phyloP scores from a whole-genome alignment of 2,888 invertebrate genomes.

The Rhodophaea formosa region DNA sequence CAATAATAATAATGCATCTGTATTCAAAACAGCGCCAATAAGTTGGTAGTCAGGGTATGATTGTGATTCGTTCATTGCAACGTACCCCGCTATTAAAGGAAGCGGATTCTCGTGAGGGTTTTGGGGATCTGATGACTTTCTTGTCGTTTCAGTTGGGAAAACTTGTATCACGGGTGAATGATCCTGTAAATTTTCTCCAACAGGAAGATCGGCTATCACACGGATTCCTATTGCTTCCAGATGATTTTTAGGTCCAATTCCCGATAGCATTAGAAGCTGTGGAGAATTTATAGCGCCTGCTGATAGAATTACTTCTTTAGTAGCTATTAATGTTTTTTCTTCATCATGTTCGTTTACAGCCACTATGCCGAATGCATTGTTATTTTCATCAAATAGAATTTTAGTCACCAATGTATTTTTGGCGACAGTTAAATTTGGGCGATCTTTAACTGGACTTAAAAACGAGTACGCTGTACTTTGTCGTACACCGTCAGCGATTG shows the following conservation, averaged over 20 bases:
- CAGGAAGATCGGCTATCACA: conserved; percentile 43
- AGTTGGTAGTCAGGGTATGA: conserved; percentile 53
- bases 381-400: conserved; percentile 40
- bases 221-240: conserved; percentile 42
- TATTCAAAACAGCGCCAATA: conserved; percentile 32
- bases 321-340: conserved; percentile 34
- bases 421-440: conserved; percentile 29
- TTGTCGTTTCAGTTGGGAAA: conserved; percentile 30
- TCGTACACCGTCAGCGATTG: conserved; percentile 37
- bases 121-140: conserved; percentile 25
- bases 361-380: conserved; percentile 45
- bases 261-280: conserved; percentile 58
- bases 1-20: background rate
- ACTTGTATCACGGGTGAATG: conserved; percentile 37
- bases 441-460: conserved; percentile 31
- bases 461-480: conserved; percentile 46
- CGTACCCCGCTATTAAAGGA: conserved; percentile 41
- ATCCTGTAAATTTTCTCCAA: conserved; percentile 51
- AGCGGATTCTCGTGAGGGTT: conserved; percentile 40
- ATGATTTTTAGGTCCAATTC: conserved; percentile 51
- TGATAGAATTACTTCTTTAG: conserved; percentile 52
- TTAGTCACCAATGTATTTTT: conserved; percentile 45
- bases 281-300: conserved; percentile 55
- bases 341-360: conserved; percentile 34
- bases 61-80: too few relatives aligned